A percentile compares a stretch with the other conserved stretches of the same genome.
These are phyloP conservation scores for Melinopterus prodromus DNA, from an alignment of 2,888 invertebrate species.

Conservation along the genomic window DNA sequence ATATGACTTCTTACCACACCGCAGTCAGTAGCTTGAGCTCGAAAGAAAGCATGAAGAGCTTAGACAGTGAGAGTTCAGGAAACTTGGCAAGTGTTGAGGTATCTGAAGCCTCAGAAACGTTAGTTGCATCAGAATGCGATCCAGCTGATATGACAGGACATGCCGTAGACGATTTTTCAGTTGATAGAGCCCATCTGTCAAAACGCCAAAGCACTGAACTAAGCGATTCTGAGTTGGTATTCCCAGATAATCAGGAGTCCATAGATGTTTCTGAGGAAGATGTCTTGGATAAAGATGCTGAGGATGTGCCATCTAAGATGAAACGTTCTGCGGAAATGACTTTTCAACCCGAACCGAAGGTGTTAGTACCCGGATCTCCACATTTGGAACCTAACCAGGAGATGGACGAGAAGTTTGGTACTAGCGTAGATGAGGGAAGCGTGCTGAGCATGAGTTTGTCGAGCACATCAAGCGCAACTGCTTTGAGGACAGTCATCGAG, in stretches of 20 bases:
- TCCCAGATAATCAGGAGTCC: slow-evolving; percentile 58
- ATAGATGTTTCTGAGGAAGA: slow-evolving; percentile 68
- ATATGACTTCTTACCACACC: slow-evolving; percentile 83
- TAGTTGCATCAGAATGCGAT: slow-evolving; percentile 90
- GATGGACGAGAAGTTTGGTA: slow-evolving; percentile 64
- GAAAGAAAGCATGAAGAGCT: slow-evolving; percentile 87
- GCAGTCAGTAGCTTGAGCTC: slow-evolving; percentile 89
- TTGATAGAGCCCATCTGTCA: slow-evolving; percentile 46
- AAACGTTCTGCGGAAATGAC: slow-evolving; percentile 92
- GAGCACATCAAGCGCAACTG: slow-evolving; percentile 64
- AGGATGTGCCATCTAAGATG: slow-evolving; percentile 76
- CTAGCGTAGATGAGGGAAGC: slow-evolving; percentile 68
- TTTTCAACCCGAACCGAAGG: slow-evolving; percentile 73
- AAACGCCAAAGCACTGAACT: slow-evolving; percentile 52
- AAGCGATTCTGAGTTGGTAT: slow-evolving; percentile 51
- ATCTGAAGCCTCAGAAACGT: slow-evolving; percentile 91
- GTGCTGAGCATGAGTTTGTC: slow-evolving; percentile 67
- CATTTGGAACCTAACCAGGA: slow-evolving; percentile 59
- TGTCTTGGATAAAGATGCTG: slow-evolving; percentile 56
- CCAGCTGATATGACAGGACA: slow-evolving; percentile 76
- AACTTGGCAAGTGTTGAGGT: slow-evolving; percentile 89
- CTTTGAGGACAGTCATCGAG: slow-evolving; percentile 61
- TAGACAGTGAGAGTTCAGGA: slow-evolving; percentile 89
- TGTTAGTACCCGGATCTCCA: slow-evolving; percentile 61
- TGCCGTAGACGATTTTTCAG: slow-evolving; percentile 58